A percentile compares a stretch with the other conserved stretches of the same genome.
phyloP scores from a whole-genome alignment of 2,888 invertebrate genomes.

The Dryobota labecula region DNA sequence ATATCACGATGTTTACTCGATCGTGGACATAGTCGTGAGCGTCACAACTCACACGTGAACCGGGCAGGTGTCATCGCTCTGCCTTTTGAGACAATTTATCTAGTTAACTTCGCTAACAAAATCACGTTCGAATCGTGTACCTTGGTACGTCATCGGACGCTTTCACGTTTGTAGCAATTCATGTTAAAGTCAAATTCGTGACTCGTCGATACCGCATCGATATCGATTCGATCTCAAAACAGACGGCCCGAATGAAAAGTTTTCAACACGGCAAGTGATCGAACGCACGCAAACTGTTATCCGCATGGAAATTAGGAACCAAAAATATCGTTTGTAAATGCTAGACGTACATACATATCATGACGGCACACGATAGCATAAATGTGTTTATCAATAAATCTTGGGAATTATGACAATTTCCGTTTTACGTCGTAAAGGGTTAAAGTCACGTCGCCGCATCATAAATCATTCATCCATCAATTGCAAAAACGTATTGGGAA shows the following conservation, averaged over 20 bases:
- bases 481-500: constrained; percentile 63
- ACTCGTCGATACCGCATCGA: constrained; percentile 80
- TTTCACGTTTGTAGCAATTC: constrained; percentile 64
- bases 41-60: constrained; percentile 57
- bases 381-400: constrained; percentile 68
- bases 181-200: constrained; percentile 81
- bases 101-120: constrained; percentile 70
- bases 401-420: constrained; percentile 63
- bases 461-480: constrained; percentile 68
- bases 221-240: constrained; percentile 87
- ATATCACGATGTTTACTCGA: constrained; percentile 63
- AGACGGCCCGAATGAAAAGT: constrained; percentile 83
- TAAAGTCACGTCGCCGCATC: constrained; percentile 61
- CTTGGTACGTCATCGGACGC: constrained; percentile 68
- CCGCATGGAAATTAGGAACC: constrained; percentile 80
- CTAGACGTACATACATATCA: constrained; percentile 69
- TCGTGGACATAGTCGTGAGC: constrained; percentile 71
- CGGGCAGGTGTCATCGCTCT: constrained; percentile 65
- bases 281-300: constrained; percentile 83
- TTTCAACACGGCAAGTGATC: constrained; percentile 85
- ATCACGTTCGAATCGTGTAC: constrained; percentile 66
- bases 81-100: constrained; percentile 68
- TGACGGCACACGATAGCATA: constrained; percentile 65
- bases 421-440: constrained; percentile 59
- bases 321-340: constrained; percentile 73